Percentiles rank a stretch among this genome's conserved stretches.
phyloP scores from a whole-genome alignment of 2,888 invertebrate species.

The Chalcosyrphus nemorum region DNA sequence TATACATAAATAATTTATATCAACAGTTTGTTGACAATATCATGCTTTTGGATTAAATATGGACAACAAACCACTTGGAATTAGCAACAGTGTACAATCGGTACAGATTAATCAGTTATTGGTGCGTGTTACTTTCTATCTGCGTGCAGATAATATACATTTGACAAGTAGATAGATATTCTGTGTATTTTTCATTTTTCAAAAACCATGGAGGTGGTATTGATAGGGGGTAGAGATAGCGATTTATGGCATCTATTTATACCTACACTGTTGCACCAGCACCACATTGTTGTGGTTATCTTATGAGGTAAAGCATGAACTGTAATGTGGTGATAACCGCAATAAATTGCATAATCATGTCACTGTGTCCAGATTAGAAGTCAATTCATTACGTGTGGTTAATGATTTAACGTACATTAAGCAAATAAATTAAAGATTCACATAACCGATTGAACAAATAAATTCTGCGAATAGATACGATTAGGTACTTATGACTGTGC shows the following conservation, averaged over 20 bases:
- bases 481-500: too few relatives aligned
- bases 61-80: not conserved
- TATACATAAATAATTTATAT: too few relatives aligned
- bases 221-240: conserved; percentile 7
- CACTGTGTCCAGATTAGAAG: not conserved
- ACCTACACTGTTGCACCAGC: not conserved
- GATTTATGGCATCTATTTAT: not conserved
- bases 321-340: not conserved
- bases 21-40: too few relatives aligned
- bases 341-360: not conserved
- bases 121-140: not conserved
- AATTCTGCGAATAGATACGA: not conserved
- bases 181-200: not conserved
- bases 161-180: not conserved
- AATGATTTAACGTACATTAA: not conserved
- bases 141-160: not conserved
- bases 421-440: not conserved
- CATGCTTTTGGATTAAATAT: not conserved
- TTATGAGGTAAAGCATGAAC: not conserved
- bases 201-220: not conserved
- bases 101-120: not conserved
- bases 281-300: conserved; percentile 3
- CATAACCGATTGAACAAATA: not conserved
- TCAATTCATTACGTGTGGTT: not conserved
- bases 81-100: not conserved